Conservation (phyloP, 2,797 vertebrate species). For the Cygnus olor region DNA sequence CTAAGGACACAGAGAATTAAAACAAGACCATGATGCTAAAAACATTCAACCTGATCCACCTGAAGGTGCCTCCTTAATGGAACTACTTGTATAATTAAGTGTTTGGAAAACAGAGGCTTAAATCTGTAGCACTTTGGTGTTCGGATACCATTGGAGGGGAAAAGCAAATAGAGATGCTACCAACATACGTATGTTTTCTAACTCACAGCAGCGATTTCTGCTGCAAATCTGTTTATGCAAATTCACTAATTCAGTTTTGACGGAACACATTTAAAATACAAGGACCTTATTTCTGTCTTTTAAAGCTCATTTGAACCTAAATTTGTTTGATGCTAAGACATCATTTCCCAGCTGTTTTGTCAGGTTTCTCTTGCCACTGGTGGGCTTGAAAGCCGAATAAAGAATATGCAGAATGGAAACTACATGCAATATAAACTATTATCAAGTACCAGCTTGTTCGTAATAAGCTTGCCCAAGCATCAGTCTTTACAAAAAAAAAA, state of each 20-base stretch:
- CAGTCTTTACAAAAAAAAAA: background rate
- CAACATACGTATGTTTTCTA: background rate
- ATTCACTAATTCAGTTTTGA: background rate
- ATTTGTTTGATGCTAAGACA: background rate
- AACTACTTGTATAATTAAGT: background rate
- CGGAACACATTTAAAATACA: background rate
- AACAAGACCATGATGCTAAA: background rate
- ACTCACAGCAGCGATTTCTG: background rate
- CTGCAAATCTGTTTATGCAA: background rate
- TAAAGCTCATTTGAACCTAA: background rate
- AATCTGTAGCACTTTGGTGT: background rate
- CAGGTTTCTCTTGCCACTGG: background rate
- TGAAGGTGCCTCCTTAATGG: background rate
- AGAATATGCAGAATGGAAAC: background rate
- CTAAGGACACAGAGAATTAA: background rate
- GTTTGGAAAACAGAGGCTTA: background rate
- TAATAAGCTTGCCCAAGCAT: background rate
- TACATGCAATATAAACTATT: background rate
- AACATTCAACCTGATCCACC: background rate
- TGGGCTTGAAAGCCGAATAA: background rate
- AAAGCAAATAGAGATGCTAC: background rate
- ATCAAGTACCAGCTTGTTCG: background rate
- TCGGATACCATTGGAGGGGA: background rate
- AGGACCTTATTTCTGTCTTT: background rate
- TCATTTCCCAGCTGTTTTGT: background rate